phyloP scores from a whole-genome alignment of 2,797 vertebrate genomes.

The Acrossocheilus wenchowensis region DNA sequence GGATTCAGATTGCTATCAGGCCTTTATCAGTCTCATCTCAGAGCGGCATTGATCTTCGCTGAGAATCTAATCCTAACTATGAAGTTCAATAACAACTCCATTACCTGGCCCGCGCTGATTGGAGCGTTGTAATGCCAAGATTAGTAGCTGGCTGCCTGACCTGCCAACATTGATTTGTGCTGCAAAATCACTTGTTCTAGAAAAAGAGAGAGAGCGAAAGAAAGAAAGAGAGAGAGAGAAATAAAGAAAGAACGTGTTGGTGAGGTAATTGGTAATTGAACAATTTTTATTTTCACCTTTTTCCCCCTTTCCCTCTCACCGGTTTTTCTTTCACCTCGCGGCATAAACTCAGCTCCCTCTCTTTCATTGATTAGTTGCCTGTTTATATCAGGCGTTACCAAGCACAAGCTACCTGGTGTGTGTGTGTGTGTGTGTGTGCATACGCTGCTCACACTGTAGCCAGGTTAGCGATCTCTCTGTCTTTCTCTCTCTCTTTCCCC shows the following conservation, averaged over 20 bases:
- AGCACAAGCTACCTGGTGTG: slow-evolving; percentile 80
- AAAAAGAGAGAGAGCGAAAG: slow-evolving; percentile 80
- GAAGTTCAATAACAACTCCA: slow-evolving; percentile 99
- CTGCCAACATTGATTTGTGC: slow-evolving; percentile 99
- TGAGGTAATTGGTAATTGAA: slow-evolving; percentile 96
- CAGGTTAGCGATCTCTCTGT: slow-evolving; percentile 69
- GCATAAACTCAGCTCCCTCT: slow-evolving; percentile 75
- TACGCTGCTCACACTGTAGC: slow-evolving; percentile 64
- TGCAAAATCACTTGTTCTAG: slow-evolving; percentile 96
- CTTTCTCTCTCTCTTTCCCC: slow-evolving; percentile 30
- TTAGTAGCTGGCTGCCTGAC: slow-evolving; percentile 97
- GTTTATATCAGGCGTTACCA: slow-evolving; percentile 90
- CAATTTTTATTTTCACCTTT: slow-evolving; percentile 91
- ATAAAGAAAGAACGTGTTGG: slow-evolving; percentile 89
- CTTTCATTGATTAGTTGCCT: slow-evolving; percentile 92
- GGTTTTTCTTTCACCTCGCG: slow-evolving; percentile 68
- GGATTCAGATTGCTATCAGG: slow-evolving; percentile 98
- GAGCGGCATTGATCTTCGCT: slow-evolving; percentile 96
- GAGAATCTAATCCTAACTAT: slow-evolving; percentile 99
- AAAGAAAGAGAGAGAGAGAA: slow-evolving; percentile 82
- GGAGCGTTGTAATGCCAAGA: slow-evolving; percentile 98
- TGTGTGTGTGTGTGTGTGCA: slow-evolving; percentile 66
- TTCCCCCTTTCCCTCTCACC: slow-evolving; percentile 72
- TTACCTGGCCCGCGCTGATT: slow-evolving; percentile 97
- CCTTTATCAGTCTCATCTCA: slow-evolving; percentile 99